Evolutionary conservation across 2,888 invertebrate species (phyloP).

Genomic region (Pristionchus exspectatus): DNA sequence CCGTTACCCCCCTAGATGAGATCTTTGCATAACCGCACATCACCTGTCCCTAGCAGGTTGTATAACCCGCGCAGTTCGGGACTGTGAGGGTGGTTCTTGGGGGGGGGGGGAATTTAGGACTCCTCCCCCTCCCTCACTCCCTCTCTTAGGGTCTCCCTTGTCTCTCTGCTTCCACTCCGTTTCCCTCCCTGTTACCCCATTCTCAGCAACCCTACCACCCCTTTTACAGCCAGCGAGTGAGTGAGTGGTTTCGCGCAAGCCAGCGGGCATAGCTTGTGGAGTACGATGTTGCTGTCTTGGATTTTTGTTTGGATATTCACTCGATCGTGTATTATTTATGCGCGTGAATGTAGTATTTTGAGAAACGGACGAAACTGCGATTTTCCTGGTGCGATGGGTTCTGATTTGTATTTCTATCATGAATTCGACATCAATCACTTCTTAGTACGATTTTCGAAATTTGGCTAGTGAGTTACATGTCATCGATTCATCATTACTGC

Average conservation of each 20-base stretch:
- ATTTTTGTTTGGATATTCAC: not conserved
- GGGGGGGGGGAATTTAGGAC: not conserved
- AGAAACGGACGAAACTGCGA: too few species aligned
- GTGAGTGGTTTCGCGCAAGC: slow-evolving; percentile 12
- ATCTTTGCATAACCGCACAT: not conserved
- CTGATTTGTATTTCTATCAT: too few species aligned
- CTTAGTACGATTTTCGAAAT: too few species aligned
- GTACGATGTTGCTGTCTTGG: not conserved
- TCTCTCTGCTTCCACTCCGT: not conserved
- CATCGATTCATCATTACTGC: not conserved
- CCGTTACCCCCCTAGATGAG: not conserved
- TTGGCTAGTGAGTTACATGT: too few species aligned
- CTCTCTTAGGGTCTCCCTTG: not conserved
- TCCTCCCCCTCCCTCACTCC: not conserved
- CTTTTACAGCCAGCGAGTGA: not conserved
- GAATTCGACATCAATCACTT: too few species aligned
- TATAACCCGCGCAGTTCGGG: not conserved
- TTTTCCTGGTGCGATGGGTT: too few species aligned
- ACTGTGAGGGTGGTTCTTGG: not conserved
- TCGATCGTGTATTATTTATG: too few species aligned
- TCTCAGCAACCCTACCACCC: slow-evolving; percentile 2
- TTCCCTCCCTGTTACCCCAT: slow-evolving; percentile 7
- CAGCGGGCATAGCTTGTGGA: not conserved
- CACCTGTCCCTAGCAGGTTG: slow-evolving; percentile 2
- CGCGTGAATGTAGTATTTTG: too few species aligned